phyloP scores from a whole-genome alignment of 2,797 vertebrate species.

The Lagothrix lagotricha region DNA sequence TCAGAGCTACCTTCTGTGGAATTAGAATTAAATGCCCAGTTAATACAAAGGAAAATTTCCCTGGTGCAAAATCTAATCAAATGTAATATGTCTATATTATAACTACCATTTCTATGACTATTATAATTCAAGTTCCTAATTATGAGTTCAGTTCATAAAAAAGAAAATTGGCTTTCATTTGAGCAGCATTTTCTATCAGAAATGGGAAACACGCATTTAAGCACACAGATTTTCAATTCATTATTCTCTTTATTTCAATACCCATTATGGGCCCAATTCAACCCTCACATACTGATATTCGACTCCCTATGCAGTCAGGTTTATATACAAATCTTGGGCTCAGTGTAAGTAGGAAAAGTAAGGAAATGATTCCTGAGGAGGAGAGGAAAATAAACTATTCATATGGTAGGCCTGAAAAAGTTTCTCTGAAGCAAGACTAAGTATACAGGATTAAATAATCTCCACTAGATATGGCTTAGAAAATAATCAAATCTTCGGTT shows the following conservation, averaged over 20 bases:
- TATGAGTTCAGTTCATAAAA: slow-evolving; percentile 70
- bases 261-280: neutral
- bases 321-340: slow-evolving; percentile 1
- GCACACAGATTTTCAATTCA: slow-evolving; percentile 46
- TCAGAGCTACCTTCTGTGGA: slow-evolving; percentile 55
- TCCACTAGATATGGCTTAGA: neutral
- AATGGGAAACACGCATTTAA: slow-evolving; percentile 68
- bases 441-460: neutral
- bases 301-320: neutral
- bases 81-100: slow-evolving; percentile 65
- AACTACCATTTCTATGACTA: slow-evolving; percentile 35
- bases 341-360: neutral
- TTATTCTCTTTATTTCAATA: slow-evolving; percentile 61
- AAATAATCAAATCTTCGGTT: neutral
- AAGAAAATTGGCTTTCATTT: slow-evolving; percentile 70
- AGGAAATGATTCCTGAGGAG: neutral
- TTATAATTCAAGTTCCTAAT: slow-evolving; percentile 65
- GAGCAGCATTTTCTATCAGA: slow-evolving; percentile 59
- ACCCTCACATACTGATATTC: slow-evolving; percentile 10
- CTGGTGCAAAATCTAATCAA: slow-evolving; percentile 72
- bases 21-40: slow-evolving; percentile 59
- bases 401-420: neutral
- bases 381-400: neutral
- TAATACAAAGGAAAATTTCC: slow-evolving; percentile 62
- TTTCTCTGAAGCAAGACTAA: neutral